Percentiles rank a stretch among this genome's conserved stretches.
These are phyloP conservation scores for Aepyceros melampus DNA, from an alignment of 2,113 vertebrate species.

Conservation along the genomic window DNA sequence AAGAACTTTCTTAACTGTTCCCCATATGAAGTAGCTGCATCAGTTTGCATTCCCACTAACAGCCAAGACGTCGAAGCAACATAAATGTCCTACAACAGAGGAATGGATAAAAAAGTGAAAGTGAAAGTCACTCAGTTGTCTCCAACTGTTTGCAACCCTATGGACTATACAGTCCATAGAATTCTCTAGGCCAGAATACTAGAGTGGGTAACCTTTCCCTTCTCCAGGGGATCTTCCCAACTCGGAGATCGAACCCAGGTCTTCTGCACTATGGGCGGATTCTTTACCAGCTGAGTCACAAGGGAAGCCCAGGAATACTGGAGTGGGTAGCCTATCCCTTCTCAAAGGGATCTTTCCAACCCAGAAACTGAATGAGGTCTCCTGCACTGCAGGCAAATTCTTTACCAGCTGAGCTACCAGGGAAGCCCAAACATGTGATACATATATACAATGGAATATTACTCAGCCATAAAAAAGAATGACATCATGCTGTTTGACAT, in stretches of 20 bases:
- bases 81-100: neutral
- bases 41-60: neutral
- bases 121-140: neutral
- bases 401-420: neutral
- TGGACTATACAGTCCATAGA: neutral
- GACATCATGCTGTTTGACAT: neutral
- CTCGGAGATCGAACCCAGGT: neutral
- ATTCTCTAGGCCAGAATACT: neutral
- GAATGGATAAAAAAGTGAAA: neutral
- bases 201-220: neutral
- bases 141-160: neutral
- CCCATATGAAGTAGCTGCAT: neutral
- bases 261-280: fast-evolving
- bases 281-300: neutral
- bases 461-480: neutral
- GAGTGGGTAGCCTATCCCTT: neutral
- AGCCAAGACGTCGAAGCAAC: neutral
- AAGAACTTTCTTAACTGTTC: neutral
- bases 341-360: neutral
- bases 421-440: neutral
- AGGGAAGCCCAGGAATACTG: neutral
- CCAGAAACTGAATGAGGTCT: neutral
- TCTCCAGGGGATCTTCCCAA: neutral
- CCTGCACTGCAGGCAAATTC: neutral
- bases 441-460: neutral